Conservation (phyloP, 2,888 invertebrate species). For the Noctua fimbriata region DNA sequence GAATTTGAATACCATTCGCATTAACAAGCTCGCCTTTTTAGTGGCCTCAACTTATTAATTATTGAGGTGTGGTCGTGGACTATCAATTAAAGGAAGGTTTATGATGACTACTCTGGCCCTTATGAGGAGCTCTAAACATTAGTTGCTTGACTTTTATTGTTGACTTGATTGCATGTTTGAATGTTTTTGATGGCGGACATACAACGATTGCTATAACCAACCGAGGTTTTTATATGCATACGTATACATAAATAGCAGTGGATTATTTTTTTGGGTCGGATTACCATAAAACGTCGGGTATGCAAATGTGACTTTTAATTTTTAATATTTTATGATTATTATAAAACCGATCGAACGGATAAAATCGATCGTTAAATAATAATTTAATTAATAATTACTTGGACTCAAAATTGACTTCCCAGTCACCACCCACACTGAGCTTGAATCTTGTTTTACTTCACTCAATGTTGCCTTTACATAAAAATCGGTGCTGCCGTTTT, state of each 20-base stretch:
- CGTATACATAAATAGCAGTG: neutral
- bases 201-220: neutral
- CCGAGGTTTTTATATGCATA: neutral
- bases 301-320: constrained; percentile 8
- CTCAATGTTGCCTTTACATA: neutral
- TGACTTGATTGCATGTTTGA: constrained; percentile 40
- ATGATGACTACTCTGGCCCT: constrained; percentile 20
- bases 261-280: neutral
- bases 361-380: constrained; percentile 5
- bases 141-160: constrained; percentile 43
- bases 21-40: constrained; percentile 54
- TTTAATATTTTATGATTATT: constrained; percentile 1
- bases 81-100: constrained; percentile 53
- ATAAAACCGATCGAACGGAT: neutral
- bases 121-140: constrained; percentile 35
- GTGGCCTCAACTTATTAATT: constrained; percentile 51
- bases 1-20: constrained; percentile 60
- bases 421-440: neutral
- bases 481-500: constrained; percentile 50
- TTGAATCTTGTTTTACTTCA: neutral
- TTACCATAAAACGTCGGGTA: constrained; percentile 33
- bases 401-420: no score
- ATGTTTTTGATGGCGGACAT: constrained; percentile 18
- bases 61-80: constrained; percentile 50
- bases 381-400: neutral